phyloP scores from a whole-genome alignment of 2,888 invertebrate species.

The Patella ulyssiponensis region DNA sequence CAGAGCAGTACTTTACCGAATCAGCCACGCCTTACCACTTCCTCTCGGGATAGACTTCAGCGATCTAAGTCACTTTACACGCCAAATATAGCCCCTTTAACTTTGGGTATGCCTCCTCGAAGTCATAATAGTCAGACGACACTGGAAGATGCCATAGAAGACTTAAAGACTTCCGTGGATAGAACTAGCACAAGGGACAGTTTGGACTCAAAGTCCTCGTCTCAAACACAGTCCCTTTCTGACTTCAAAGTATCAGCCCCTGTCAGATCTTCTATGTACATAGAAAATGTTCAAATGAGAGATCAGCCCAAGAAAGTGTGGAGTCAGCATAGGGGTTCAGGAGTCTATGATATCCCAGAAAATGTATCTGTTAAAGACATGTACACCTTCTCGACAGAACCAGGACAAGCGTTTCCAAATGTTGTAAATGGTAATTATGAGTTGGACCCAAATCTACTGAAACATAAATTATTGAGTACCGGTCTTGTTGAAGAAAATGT shows the following conservation, averaged over 20 bases:
- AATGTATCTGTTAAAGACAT: slow-evolving; percentile 2
- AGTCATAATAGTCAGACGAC: slow-evolving; percentile 55
- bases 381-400: slow-evolving; percentile 5
- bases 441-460: slow-evolving; percentile 58
- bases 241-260: slow-evolving; percentile 3
- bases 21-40: slow-evolving; percentile 30
- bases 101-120: slow-evolving; percentile 42
- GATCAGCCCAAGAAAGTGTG: neutral
- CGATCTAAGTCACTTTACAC: slow-evolving; percentile 51
- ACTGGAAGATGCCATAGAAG: slow-evolving; percentile 63
- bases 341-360: slow-evolving; percentile 35
- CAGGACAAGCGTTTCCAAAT: slow-evolving; percentile 41
- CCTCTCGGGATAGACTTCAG: slow-evolving; percentile 36
- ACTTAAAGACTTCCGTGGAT: slow-evolving; percentile 57
- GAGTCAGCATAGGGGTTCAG: neutral
- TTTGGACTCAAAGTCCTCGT: slow-evolving; percentile 32
- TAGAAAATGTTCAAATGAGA: neutral
- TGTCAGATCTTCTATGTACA: neutral
- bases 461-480: slow-evolving; percentile 60
- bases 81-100: slow-evolving; percentile 57
- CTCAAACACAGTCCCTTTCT: slow-evolving; percentile 40
- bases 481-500: slow-evolving; percentile 51
- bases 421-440: slow-evolving; percentile 62
- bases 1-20: slow-evolving; percentile 40
- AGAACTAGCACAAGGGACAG: slow-evolving; percentile 43